These are phyloP conservation scores for Carassius carassius DNA, from an alignment of 2,113 vertebrate species.

Conservation along the genomic window DNA sequence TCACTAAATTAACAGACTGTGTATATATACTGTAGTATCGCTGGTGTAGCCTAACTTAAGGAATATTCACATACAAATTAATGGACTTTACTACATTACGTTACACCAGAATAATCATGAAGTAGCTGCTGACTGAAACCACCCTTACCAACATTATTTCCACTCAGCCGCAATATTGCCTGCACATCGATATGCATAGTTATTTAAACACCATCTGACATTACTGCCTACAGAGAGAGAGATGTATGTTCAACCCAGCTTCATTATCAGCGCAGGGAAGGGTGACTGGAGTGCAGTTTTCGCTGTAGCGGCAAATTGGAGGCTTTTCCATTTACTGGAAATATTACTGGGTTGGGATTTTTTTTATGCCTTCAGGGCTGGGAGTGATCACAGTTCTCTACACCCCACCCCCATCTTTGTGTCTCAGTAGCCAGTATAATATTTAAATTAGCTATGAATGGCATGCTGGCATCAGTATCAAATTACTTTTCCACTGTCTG, in stretches of 20 bases:
- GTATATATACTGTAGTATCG: not conserved
- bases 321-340: constrained; percentile 70
- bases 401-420: not conserved
- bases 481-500: constrained; percentile 37
- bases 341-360: constrained; percentile 46
- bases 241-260: constrained; percentile 43
- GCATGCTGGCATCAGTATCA: constrained; percentile 24
- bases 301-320: constrained; percentile 68
- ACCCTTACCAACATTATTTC: constrained; percentile 16
- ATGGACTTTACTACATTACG: not conserved
- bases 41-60: not conserved
- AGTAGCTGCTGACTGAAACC: constrained; percentile 4
- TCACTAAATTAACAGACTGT: not conserved
- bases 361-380: constrained; percentile 46
- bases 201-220: constrained; percentile 35
- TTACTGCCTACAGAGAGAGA: constrained; percentile 58
- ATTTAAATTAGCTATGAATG: constrained; percentile 33
- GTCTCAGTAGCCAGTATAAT: constrained; percentile 30
- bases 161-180: constrained; percentile 11
- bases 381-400: constrained; percentile 35
- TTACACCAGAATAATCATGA: constrained; percentile 8
- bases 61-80: not conserved
- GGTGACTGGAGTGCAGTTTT: constrained; percentile 61
- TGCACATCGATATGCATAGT: constrained; percentile 41
- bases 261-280: constrained; percentile 56